A percentile compares a stretch with the other conserved stretches of the same genome.
Conservation (phyloP, 1,140 invertebrate species). For the Dufourea novaeangliae region DNA sequence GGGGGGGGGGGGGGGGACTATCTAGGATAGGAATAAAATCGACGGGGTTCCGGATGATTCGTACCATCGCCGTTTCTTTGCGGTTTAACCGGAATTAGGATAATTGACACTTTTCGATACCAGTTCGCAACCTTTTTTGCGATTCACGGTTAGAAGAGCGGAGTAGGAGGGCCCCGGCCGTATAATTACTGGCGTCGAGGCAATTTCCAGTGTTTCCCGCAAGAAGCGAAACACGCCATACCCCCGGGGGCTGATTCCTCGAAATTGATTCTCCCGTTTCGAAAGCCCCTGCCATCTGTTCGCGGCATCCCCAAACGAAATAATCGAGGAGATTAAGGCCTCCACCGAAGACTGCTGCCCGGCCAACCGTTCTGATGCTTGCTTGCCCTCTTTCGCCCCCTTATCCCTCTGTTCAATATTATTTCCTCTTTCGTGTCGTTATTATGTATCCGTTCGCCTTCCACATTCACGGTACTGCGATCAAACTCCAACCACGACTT, state of each 20-base stretch:
- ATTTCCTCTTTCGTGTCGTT: not conserved
- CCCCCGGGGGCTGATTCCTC: constrained; percentile 61
- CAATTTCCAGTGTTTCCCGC: constrained; percentile 58
- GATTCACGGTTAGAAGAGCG: not conserved
- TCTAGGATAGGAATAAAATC: not conserved
- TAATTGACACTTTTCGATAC: constrained; percentile 11
- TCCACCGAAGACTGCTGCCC: not conserved
- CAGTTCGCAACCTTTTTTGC: not conserved
- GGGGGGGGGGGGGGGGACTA: not conserved
- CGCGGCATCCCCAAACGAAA: constrained; percentile 68
- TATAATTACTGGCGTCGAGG: constrained; percentile 42
- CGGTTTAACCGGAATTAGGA: constrained; percentile 29
- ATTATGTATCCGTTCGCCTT: not conserved
- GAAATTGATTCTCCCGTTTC: constrained; percentile 64
- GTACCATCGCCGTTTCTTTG: not conserved
- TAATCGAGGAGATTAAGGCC: constrained; percentile 55
- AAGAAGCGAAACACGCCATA: constrained; percentile 38
- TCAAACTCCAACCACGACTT: too few species aligned
- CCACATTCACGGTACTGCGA: too few species aligned
- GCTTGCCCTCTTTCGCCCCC: too few species aligned
- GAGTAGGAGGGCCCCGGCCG: not conserved
- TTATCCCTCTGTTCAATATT: not conserved
- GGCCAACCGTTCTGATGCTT: not conserved
- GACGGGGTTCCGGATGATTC: too few species aligned
- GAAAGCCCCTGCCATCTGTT: constrained; percentile 65